Base-by-base conservation (phyloP, 2,113 vertebrate genomes). In the Gopherus flavomarginatus region DNA sequence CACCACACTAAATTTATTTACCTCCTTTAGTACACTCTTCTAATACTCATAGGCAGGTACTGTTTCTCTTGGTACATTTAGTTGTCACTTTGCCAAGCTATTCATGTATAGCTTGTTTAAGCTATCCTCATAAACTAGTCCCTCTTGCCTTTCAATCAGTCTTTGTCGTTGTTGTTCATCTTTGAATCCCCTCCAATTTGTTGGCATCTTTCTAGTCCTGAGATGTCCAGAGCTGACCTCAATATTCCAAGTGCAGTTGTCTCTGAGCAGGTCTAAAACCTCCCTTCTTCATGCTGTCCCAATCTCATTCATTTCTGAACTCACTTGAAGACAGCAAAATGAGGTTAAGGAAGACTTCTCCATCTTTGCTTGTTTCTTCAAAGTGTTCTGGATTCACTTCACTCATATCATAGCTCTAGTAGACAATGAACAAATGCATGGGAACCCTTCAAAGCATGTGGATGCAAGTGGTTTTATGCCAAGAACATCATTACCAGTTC, bases 401-500 rank as follows among this genome's bases (percentile, higher is more conserved):
- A 93, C 50, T 93, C 91, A 93, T 93, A 96, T 91, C 95, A 95
- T 53, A 86, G 77, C 88, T 96, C 83, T 90, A 81, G 90, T 83
- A 86, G 80, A 95, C 92, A 84, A 96, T 91, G 93, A 97, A 97
- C 96, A 95, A 88, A 86, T 38, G 50, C 80, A 85, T 81, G 93
- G 93, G 95, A 97, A 93, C 85, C 90, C 65, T 85, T 95, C 96
- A 97, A 96, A 96, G 90, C 90, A 97, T 0, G 86, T 96, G 95
- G 92, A 89, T 97, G 95, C 81, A 94, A 94, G 90, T 50, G 92
- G 81, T 84, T 79, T 52, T 88, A 82, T 87, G 96, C 95, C 96
- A 97, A 94, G 96, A 98, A 97, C 96, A 97, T 96, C 94, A 91
- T 97, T 97, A 97, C 93, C 11, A 3, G 84, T 94, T 94, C 95